A percentile compares a stretch with the other conserved stretches of the same genome.
These are phyloP conservation scores for Chaetorhynchus papuensis DNA, from an alignment of 2,113 vertebrate genomes.

Conservation along the genomic window DNA sequence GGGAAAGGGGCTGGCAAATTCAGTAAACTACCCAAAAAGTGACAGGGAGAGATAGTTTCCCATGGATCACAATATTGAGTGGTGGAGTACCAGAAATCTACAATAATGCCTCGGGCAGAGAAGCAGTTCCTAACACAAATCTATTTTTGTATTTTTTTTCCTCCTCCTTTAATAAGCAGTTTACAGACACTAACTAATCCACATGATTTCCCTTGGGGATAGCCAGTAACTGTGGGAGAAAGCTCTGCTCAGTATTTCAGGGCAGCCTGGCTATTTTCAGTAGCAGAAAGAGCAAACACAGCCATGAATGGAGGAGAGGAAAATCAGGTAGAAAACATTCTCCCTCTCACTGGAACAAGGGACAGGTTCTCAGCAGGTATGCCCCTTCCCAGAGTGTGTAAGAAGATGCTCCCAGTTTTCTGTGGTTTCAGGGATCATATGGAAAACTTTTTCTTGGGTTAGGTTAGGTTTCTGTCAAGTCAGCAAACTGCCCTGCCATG, in stretches of 20 bases:
- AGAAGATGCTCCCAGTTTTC: background rate
- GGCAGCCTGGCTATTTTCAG: background rate
- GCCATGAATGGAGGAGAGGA: background rate
- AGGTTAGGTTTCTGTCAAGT: background rate
- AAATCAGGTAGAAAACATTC: background rate
- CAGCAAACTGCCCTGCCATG: background rate
- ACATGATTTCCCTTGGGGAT: background rate
- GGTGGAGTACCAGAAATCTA: background rate
- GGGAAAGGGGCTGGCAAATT: background rate
- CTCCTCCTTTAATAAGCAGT: background rate
- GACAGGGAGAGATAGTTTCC: background rate
- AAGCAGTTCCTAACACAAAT: background rate
- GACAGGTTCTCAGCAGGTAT: background rate
- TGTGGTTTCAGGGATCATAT: background rate
- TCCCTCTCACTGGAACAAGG: background rate
- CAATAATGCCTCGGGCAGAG: background rate
- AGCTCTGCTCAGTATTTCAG: background rate
- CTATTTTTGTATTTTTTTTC: background rate
- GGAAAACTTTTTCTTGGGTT: background rate
- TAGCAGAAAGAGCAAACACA: background rate
- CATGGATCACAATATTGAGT: background rate
- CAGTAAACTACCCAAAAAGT: background rate
- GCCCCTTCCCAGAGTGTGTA: background rate
- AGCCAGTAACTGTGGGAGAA: background rate
- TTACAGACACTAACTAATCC: background rate